These are phyloP conservation scores for Apodemus speciosus DNA, from an alignment of 2,113 vertebrate genomes.

Conservation along the genomic window DNA sequence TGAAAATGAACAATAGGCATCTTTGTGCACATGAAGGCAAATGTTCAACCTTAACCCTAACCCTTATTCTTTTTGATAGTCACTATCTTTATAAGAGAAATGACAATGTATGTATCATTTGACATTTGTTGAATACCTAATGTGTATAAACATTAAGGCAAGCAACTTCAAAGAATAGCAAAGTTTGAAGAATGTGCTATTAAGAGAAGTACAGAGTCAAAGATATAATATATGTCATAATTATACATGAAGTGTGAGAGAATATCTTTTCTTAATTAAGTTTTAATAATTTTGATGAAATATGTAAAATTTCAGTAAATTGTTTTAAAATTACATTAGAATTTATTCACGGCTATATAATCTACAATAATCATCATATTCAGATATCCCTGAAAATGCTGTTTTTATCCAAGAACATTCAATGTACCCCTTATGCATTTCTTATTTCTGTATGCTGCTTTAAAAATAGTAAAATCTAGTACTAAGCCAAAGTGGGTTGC, in stretches of 20 bases:
- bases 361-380: not conserved
- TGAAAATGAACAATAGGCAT: slow-evolving; percentile 38
- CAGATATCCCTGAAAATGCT: not conserved
- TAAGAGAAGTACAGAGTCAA: not conserved
- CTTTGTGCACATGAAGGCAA: not conserved
- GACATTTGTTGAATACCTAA: not conserved
- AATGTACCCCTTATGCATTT: not conserved
- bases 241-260: not conserved
- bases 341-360: not conserved
- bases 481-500: not conserved
- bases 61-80: slow-evolving; percentile 13
- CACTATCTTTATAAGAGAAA: not conserved
- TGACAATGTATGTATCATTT: slow-evolving; percentile 1
- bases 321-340: slow-evolving; percentile 26
- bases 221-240: not conserved
- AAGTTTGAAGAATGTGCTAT: not conserved
- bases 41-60: too few relatives aligned
- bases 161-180: not conserved
- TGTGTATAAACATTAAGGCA: not conserved
- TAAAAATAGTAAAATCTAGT: not conserved
- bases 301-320: slow-evolving; percentile 9
- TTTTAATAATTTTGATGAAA: not conserved
- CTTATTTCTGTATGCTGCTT: not conserved
- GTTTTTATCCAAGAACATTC: not conserved
- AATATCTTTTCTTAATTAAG: not conserved